These are phyloP conservation scores for Tragelaphus imberbis DNA, from an alignment of 2,113 vertebrate genomes.

Conservation along the genomic window DNA sequence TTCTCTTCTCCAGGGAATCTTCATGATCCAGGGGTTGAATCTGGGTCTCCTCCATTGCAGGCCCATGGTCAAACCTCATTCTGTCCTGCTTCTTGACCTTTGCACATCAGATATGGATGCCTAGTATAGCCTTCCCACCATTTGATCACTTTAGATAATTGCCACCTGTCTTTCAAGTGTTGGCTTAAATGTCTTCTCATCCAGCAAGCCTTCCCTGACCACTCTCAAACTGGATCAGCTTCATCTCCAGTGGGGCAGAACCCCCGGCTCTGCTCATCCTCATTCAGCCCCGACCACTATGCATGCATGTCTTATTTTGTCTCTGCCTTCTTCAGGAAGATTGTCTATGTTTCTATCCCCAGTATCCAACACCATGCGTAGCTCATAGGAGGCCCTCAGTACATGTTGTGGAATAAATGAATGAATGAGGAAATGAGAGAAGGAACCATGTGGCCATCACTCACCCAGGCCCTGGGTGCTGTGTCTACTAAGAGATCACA, in stretches of 20 bases:
- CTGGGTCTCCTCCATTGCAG: not conserved
- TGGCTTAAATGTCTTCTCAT: not conserved
- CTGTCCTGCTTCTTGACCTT: not conserved
- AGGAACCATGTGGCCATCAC: not conserved
- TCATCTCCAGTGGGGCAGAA: not conserved
- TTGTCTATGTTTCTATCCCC: not conserved
- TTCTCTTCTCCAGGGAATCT: not conserved
- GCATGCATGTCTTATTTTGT: not conserved
- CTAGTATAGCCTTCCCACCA: not conserved
- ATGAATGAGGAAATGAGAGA: not conserved
- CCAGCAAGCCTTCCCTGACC: not conserved
- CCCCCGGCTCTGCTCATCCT: not conserved
- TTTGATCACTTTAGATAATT: not conserved
- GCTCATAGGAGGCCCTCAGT: not conserved
- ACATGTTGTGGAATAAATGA: not conserved
- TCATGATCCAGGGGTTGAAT: not conserved
- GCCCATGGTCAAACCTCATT: not conserved
- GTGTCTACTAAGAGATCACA: not conserved
- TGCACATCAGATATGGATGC: not conserved
- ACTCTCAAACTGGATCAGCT: not conserved
- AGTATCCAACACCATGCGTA: not conserved
- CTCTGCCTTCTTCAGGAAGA: not conserved
- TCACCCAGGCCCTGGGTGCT: not conserved
- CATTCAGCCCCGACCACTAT: rapidly evolving
- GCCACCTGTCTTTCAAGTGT: not conserved